phyloP scores from a whole-genome alignment of 1,140 invertebrate genomes.

The Polypedilum vanderplanki region DNA sequence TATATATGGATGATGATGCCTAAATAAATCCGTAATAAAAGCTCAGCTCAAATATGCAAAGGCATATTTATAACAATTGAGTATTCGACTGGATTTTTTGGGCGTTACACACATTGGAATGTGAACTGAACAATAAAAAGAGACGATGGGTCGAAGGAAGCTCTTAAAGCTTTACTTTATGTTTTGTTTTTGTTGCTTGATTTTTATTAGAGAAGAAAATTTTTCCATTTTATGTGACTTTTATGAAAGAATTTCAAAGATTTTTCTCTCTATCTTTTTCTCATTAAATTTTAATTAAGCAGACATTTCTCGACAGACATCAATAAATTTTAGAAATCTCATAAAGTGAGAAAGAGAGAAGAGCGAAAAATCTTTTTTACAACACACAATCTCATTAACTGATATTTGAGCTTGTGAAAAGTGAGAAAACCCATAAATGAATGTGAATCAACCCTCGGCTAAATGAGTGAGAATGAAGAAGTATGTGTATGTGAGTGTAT shows the following conservation, averaged over 20 bases:
- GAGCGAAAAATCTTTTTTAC: not conserved
- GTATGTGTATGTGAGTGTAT: not conserved
- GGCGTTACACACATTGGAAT: slow-evolving; percentile 24
- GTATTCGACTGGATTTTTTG: slow-evolving; percentile 21
- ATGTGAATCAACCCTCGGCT: not conserved
- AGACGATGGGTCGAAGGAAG: too few species aligned
- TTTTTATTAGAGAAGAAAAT: not conserved
- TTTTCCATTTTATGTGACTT: not conserved
- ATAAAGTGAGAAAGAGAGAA: not conserved
- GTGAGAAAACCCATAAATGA: slow-evolving; percentile 25
- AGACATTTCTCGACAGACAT: too few species aligned
- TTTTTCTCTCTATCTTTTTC: too few species aligned
- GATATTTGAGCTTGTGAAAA: not conserved
- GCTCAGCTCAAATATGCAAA: slow-evolving; percentile 28
- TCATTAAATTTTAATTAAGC: too few species aligned
- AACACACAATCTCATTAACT: slow-evolving; percentile 22
- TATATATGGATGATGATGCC: slow-evolving; percentile 20
- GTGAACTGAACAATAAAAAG: too few species aligned
- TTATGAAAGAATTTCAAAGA: not conserved
- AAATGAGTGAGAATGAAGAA: not conserved
- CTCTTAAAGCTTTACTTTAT: not conserved
- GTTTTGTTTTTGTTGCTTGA: not conserved
- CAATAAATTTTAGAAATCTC: not conserved
- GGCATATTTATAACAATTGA: slow-evolving; percentile 22
- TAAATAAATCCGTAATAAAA: slow-evolving; percentile 24